phyloP scores from a whole-genome alignment of 1,140 invertebrate genomes.

The Lepidurus apus region DNA sequence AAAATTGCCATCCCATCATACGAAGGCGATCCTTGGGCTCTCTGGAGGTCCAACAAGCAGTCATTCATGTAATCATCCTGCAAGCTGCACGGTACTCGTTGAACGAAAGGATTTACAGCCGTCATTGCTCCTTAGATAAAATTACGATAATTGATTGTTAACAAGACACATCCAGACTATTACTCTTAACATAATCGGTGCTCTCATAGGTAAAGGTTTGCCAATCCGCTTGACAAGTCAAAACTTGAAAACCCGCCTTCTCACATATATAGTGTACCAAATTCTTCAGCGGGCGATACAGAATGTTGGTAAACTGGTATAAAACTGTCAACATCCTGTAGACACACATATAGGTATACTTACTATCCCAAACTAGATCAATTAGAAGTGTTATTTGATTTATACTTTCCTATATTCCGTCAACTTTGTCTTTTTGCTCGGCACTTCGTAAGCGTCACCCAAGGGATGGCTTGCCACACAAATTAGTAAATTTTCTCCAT shows the following conservation, averaged over 20 bases:
- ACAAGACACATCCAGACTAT: conserved; percentile 51
- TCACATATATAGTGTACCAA: conserved; percentile 56
- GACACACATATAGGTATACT: conserved; percentile 13
- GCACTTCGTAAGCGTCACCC: conserved; percentile 60
- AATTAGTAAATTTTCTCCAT: conserved; percentile 61
- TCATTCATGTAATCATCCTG: too few relatives aligned
- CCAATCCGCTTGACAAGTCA: conserved; percentile 57
- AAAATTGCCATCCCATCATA: conserved; percentile 36
- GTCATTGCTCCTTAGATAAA: conserved; percentile 44
- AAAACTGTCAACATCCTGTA: conserved; percentile 54
- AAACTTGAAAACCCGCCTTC: conserved; percentile 59
- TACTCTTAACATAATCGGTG: conserved; percentile 44
- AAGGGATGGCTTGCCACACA: conserved; percentile 63
- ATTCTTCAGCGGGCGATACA: conserved; percentile 56
- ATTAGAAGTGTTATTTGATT: background rate
- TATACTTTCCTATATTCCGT: conserved; percentile 56
- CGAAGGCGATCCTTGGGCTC: background rate
- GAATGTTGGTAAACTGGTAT: conserved; percentile 44
- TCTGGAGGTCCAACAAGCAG: too few relatives aligned
- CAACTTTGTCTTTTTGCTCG: conserved; percentile 56
- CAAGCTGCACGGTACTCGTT: too few relatives aligned
- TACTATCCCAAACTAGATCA: too few relatives aligned
- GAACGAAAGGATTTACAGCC: conserved; percentile 30
- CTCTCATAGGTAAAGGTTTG: conserved; percentile 59
- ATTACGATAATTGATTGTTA: conserved; percentile 55